Evolutionary conservation across 2,888 invertebrate species (phyloP), one percentile per base, ranked within the genome.

Genomic region (Torymus aiolomorphi): DNA sequence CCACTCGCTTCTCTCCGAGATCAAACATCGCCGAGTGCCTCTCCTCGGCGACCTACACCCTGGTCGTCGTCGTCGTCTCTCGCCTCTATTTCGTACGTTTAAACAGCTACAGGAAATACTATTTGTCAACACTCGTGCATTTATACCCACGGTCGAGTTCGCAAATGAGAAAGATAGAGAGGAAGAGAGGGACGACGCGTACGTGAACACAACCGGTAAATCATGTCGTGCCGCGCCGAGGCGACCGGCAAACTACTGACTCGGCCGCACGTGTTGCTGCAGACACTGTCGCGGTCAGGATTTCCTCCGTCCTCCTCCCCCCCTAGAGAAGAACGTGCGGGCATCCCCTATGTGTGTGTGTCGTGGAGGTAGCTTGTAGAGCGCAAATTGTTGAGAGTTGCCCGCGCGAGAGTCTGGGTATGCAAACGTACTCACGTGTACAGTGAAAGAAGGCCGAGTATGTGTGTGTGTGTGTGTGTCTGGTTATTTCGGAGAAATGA

Each of bases 61-160:
- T 8, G 2, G 31, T 3, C 31, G 24, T 31, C 31, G 31, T 31
- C 31, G 31, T 31, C 4, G 31, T 31, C 31, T 31, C 31, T 31
- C 82, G 73, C 80, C 81, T 82, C 83, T 81, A 81, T 83, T 84
- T 84, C 82, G 82, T 84, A 82, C 83, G 84, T 86, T 86, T 85
- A 84, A 86, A 84, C 83, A 85, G 83, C 84, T 81, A 67, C 56
- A 18, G 83, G 83, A 83, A 83, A 87, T 83, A 85, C 84, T 86
- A 86, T 87, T 87, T 86, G 85, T 86, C 86, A 85, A 85, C 84
- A 86, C 83, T 83, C 82, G 83, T 79, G 84, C 85, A 84, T 86
- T 86, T 85, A 83, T 85, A 84, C 85, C 24, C n/a, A n/a, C 11
- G 14, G 12, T 12, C 59, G 20, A 11, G 14, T 12, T 12, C 59